Conservation (phyloP, 1,140 invertebrate genomes). For the Zelostemma sp. region DNA sequence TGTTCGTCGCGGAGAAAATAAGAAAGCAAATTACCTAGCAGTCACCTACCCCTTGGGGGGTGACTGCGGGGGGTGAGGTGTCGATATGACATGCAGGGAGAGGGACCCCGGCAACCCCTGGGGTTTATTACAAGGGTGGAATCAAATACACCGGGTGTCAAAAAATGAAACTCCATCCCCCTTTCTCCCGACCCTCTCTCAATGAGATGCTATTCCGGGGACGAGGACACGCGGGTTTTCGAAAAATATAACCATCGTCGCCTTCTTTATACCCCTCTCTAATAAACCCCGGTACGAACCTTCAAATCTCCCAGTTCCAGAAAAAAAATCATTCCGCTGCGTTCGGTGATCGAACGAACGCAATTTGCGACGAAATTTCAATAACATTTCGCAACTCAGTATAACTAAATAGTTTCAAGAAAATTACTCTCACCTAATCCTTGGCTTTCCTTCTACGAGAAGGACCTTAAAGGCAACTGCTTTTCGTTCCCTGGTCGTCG, state of each 20-base stretch:
- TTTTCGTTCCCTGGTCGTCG: slow-evolving; percentile 49
- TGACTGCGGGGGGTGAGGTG: slow-evolving; percentile 58
- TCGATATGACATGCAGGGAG: slow-evolving; percentile 70
- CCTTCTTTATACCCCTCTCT: too few species aligned
- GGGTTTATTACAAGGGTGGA: slow-evolving; percentile 71
- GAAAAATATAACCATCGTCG: too few species aligned
- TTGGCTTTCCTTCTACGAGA: slow-evolving; percentile 40
- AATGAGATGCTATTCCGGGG: slow-evolving; percentile 19
- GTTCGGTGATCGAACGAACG: slow-evolving; percentile 9
- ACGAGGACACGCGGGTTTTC: slow-evolving; percentile 35
- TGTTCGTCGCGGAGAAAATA: slow-evolving; percentile 63
- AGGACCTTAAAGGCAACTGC: slow-evolving; percentile 51
- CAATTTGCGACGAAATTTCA: slow-evolving; percentile 1
- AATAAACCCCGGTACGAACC: too few species aligned
- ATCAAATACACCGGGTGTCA: slow-evolving; percentile 72
- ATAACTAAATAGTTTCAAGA: slow-evolving; percentile 39
- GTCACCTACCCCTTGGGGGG: slow-evolving; percentile 56
- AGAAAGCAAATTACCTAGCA: slow-evolving; percentile 70
- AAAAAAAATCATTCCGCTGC: too few species aligned
- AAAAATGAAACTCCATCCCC: slow-evolving; percentile 69
- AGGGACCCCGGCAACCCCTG: slow-evolving; percentile 54
- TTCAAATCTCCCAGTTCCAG: too few species aligned
- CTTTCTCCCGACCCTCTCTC: slow-evolving; percentile 24
- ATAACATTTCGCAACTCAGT: slow-evolving; percentile 18
- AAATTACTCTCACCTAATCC: slow-evolving; percentile 50